Evolutionary conservation across 2,113 vertebrate genomes (phyloP).

Genomic region (Talpa occidentalis): DNA sequence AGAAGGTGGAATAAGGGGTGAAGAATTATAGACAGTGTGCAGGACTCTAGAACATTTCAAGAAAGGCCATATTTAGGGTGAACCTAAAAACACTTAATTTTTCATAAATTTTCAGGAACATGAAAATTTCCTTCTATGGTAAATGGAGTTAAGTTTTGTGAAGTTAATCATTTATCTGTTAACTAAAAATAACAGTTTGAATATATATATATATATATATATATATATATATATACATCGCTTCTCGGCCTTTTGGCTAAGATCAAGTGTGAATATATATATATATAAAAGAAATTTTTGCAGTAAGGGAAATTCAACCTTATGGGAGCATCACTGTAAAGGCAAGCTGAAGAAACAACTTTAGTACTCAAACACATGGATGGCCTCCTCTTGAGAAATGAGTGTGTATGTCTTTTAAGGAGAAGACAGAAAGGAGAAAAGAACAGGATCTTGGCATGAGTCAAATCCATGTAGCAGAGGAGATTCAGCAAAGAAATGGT

Average conservation of each 20-base stretch:
- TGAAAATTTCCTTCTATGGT: background rate
- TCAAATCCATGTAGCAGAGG: background rate
- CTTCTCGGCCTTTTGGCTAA: too few relatives aligned
- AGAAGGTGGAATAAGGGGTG: too few relatives aligned
- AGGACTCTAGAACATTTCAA: background rate
- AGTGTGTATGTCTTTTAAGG: background rate
- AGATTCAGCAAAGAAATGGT: background rate
- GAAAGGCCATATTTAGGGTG: background rate
- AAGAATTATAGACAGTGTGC: background rate
- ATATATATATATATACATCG: too few relatives aligned
- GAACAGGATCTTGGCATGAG: background rate
- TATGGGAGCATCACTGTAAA: background rate
- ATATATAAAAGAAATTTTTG: too few relatives aligned
- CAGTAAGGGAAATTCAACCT: background rate
- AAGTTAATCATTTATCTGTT: background rate
- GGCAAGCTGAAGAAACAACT: background rate
- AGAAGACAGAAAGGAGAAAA: background rate
- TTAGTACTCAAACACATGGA: background rate
- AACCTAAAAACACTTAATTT: background rate
- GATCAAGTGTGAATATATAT: too few relatives aligned
- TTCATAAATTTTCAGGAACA: background rate
- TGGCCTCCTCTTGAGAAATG: background rate
- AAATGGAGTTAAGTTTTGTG: background rate
- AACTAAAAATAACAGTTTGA: too few relatives aligned
- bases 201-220: too few relatives aligned